Percentiles rank a stretch among this genome's conserved stretches.
phyloP scores from a whole-genome alignment of 2,888 invertebrate genomes.

The Nasonovia ribisnigri region DNA sequence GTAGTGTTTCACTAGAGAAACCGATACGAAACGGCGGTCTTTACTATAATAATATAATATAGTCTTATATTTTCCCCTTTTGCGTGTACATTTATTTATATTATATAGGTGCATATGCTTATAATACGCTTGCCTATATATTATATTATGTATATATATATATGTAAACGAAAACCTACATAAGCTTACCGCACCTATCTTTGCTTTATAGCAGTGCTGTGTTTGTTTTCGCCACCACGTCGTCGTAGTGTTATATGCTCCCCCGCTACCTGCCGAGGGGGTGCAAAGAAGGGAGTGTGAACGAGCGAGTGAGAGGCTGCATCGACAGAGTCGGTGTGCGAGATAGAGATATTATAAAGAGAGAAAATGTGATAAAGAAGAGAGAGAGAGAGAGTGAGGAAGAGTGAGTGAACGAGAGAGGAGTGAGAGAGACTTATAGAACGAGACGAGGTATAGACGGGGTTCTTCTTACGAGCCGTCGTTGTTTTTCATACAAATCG shows the following conservation, averaged over 20 bases:
- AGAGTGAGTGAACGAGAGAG: neutral
- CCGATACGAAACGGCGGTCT: conserved; percentile 30
- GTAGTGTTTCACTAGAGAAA: conserved; percentile 30
- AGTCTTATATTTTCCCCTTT: conserved; percentile 1
- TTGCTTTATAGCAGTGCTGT: neutral
- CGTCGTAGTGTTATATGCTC: neutral
- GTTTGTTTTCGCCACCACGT: conserved; percentile 34
- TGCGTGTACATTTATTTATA: neutral
- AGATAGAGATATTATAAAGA: neutral
- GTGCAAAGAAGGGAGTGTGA: neutral
- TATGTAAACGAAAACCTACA: neutral
- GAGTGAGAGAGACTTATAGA: neutral
- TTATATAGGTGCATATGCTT: neutral
- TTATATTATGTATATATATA: neutral
- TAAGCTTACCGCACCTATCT: neutral
- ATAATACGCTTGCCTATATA: neutral
- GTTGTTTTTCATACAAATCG: conserved; percentile 65
- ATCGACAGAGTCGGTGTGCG: neutral
- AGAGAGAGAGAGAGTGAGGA: neutral
- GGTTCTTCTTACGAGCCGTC: conserved; percentile 36
- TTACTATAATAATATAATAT: neutral
- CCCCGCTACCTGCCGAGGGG: neutral
- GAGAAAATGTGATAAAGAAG: neutral
- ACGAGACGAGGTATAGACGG: neutral
- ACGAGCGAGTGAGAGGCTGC: neutral